These are phyloP conservation scores for Perodicticus potto DNA, from an alignment of 2,797 vertebrate genomes.

Conservation along the genomic window DNA sequence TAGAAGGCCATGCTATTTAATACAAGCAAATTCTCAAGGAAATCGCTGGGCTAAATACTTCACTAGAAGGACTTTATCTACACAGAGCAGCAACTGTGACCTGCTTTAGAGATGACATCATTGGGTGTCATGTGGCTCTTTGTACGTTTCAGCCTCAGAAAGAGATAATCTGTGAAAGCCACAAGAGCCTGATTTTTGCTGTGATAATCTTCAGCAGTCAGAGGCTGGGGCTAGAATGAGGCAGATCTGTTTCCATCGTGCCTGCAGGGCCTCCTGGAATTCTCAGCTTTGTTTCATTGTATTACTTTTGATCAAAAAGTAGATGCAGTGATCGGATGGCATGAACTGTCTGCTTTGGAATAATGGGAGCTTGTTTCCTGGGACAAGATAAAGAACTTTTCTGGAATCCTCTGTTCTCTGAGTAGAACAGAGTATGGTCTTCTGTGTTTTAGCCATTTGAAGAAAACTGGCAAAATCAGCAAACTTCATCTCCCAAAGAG, in stretches of 20 bases:
- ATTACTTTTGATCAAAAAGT: background rate
- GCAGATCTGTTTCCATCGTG: background rate
- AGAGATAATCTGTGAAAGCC: slow-evolving; percentile 68
- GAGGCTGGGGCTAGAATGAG: background rate
- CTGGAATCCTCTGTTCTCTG: background rate
- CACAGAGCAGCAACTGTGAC: slow-evolving; percentile 70
- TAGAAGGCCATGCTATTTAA: slow-evolving; percentile 57
- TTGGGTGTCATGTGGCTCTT: slow-evolving; percentile 75
- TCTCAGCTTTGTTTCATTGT: slow-evolving; percentile 36
- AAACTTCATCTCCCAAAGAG: slow-evolving; percentile 48
- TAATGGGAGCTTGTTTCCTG: background rate
- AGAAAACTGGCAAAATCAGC: slow-evolving; percentile 23
- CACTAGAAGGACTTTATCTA: slow-evolving; percentile 66
- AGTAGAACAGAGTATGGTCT: background rate
- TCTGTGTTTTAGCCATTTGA: background rate
- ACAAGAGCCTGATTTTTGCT: slow-evolving; percentile 66
- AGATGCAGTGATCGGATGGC: background rate
- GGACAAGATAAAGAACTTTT: slow-evolving; percentile 3
- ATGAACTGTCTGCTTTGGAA: background rate
- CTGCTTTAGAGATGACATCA: slow-evolving; percentile 80
- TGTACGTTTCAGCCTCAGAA: slow-evolving; percentile 64
- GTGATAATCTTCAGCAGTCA: slow-evolving; percentile 64
- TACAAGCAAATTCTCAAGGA: slow-evolving; percentile 68
- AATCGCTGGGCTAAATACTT: slow-evolving; percentile 50
- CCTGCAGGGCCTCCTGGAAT: background rate